A percentile compares a stretch with the other conserved stretches of the same genome.
Evolutionary conservation across 2,797 vertebrate species (phyloP).

Genomic region (Chelidonichthys spinosus): DNA sequence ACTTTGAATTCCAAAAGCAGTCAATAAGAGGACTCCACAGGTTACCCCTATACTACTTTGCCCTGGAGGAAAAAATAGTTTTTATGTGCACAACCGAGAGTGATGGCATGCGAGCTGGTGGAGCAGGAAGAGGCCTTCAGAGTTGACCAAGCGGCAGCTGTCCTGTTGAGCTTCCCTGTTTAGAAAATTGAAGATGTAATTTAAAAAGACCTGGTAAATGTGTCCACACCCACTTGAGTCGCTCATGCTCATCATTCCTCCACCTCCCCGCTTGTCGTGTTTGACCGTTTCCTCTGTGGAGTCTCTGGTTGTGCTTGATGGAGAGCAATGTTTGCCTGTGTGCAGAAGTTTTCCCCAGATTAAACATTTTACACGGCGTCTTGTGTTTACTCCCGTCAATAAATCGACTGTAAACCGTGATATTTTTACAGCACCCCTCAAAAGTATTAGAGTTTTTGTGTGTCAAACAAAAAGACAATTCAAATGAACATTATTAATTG

Average conservation of each 20-base stretch:
- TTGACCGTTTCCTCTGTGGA: slow-evolving; percentile 22
- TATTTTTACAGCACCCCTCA: slow-evolving; percentile 12
- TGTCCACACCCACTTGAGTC: not conserved
- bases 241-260: slow-evolving; percentile 12
- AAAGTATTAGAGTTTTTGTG: not conserved
- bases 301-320: slow-evolving; percentile 17
- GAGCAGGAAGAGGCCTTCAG: not conserved
- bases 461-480: not conserved
- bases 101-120: slow-evolving; percentile 17
- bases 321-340: slow-evolving; percentile 36
- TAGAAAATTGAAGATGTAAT: slow-evolving; percentile 38
- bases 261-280: not conserved
- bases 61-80: slow-evolving; percentile 38
- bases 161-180: slow-evolving; percentile 47
- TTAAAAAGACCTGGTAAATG: slow-evolving; percentile 4
- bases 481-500: not conserved
- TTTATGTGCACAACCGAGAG: slow-evolving; percentile 31
- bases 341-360: slow-evolving; percentile 13
- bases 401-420: not conserved
- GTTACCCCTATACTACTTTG: not conserved
- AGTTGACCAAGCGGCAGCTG: slow-evolving; percentile 47
- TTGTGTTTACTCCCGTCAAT: slow-evolving; percentile 2
- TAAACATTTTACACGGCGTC: slow-evolving; percentile 51
- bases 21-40: not conserved
- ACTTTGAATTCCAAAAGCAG: not conserved